Percentiles rank a stretch among this genome's conserved stretches.
Evolutionary conservation across 2,888 invertebrate genomes (phyloP).

Genomic region (Thalpophila matura): DNA sequence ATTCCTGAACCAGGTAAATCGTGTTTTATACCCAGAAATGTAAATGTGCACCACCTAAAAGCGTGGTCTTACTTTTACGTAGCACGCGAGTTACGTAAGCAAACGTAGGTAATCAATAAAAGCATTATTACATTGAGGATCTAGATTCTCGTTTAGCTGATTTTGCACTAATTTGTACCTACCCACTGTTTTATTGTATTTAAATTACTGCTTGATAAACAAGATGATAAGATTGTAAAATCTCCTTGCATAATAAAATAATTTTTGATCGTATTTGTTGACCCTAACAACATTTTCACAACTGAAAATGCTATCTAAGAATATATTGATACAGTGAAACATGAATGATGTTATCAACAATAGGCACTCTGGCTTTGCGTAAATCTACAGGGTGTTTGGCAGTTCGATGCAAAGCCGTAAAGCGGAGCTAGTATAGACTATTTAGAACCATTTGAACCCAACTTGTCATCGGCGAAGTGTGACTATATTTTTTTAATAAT

Average conservation of each 20-base stretch:
- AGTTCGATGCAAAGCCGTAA: too few relatives aligned
- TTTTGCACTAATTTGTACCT: background rate
- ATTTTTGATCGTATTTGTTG: background rate
- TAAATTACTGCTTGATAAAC: conserved; percentile 26
- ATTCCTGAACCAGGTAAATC: conserved; percentile 17
- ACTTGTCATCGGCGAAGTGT: too few relatives aligned
- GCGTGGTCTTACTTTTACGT: conserved; percentile 50
- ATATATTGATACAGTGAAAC: conserved; percentile 39
- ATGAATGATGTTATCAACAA: conserved; percentile 34
- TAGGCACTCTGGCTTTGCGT: conserved; percentile 14
- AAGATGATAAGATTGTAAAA: conserved; percentile 7
- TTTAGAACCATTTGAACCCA: too few relatives aligned
- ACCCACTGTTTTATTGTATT: conserved; percentile 7
- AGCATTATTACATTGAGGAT: conserved; percentile 53
- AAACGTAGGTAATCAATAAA: conserved; percentile 63
- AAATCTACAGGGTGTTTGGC: too few relatives aligned
- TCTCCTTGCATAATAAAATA: background rate
- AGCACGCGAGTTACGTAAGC: conserved; percentile 66
- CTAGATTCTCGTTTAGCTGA: conserved; percentile 40
- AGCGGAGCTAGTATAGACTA: too few relatives aligned
- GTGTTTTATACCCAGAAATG: conserved; percentile 13
- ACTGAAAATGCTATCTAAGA: conserved; percentile 6
- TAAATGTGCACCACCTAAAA: conserved; percentile 40
- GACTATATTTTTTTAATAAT: too few relatives aligned
- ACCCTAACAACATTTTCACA: background rate